These are phyloP conservation scores for Drosophila picticornis DNA, from an alignment of 2,888 invertebrate genomes.

Conservation along the genomic window DNA sequence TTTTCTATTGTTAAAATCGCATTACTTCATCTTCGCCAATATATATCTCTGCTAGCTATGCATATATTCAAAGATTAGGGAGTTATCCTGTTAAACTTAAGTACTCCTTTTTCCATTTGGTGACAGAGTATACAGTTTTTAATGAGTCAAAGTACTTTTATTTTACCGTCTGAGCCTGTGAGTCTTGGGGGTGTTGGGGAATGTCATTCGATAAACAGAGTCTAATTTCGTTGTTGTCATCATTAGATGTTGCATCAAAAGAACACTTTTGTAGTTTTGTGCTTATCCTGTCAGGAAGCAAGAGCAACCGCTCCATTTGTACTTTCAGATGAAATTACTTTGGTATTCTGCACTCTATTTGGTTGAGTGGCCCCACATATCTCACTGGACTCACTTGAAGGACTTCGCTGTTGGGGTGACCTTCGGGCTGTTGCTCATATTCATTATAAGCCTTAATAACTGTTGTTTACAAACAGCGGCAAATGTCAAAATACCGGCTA, in stretches of 20 bases:
- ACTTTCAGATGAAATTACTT: slow-evolving; percentile 29
- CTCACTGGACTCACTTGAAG: slow-evolving; percentile 54
- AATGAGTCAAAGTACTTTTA: slow-evolving; percentile 60
- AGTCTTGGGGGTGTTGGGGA: too few species aligned
- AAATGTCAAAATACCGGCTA: slow-evolving; percentile 80
- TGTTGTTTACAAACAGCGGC: slow-evolving; percentile 74
- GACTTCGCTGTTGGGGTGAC: slow-evolving; percentile 66
- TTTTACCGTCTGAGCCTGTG: neutral
- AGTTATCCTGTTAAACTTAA: neutral
- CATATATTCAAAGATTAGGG: neutral
- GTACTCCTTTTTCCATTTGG: neutral
- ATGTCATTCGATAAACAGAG: slow-evolving; percentile 55
- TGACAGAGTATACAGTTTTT: slow-evolving; percentile 28
- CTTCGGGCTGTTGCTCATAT: slow-evolving; percentile 80
- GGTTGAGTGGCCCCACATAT: slow-evolving; percentile 61
- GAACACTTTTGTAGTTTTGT: slow-evolving; percentile 23
- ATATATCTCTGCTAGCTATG: neutral
- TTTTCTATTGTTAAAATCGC: neutral
- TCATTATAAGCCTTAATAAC: slow-evolving; percentile 79
- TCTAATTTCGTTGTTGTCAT: slow-evolving; percentile 32
- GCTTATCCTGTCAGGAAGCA: slow-evolving; percentile 1
- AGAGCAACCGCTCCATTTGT: neutral
- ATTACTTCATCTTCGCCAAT: neutral
- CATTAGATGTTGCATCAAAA: slow-evolving; percentile 61
- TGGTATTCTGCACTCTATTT: slow-evolving; percentile 13